Percentiles rank a stretch among this genome's conserved stretches.
phyloP scores from a whole-genome alignment of 53 echinoderm and acorn worm species.

The Echinarachnius parma region DNA sequence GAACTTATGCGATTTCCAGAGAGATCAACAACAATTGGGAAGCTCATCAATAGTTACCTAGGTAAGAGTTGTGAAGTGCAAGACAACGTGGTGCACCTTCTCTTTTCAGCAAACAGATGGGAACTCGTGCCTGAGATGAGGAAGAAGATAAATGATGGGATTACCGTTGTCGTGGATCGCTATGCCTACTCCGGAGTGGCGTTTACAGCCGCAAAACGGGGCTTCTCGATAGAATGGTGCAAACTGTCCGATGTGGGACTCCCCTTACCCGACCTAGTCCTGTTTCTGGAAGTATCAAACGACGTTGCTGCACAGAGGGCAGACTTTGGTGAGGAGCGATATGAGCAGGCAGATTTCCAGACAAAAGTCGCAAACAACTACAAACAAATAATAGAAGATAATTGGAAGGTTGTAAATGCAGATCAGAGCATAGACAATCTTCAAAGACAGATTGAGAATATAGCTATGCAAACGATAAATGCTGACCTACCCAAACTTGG shows the following conservation, averaged over 20 bases:
- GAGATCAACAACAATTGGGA: conserved; percentile 71
- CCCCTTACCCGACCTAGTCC: conserved; percentile 80
- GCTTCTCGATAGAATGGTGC: conserved; percentile 79
- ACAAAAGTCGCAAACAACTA: conserved; percentile 62
- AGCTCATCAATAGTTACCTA: conserved; percentile 66
- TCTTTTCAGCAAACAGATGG: conserved; percentile 94
- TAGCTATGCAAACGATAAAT: conserved; percentile 18
- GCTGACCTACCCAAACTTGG: conserved; percentile 25
- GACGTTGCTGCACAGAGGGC: conserved; percentile 64
- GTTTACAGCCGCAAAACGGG: conserved; percentile 92
- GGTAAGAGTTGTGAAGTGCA: conserved; percentile 71
- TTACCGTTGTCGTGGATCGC: conserved; percentile 72
- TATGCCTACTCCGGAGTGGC: conserved; percentile 93
- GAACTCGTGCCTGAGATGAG: conserved; percentile 78
- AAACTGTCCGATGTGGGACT: conserved; percentile 76
- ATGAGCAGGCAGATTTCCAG: conserved; percentile 77
- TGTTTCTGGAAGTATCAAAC: conserved; percentile 60
- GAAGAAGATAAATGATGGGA: conserved; percentile 56
- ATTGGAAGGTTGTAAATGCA: conserved; percentile 81
- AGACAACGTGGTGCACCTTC: conserved; percentile 83
- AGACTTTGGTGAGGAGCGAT: conserved; percentile 81
- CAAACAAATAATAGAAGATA: conserved; percentile 48
- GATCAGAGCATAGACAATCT: conserved; percentile 69
- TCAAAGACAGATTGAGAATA: conserved; percentile 49
- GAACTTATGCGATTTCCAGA: conserved; percentile 81